Percentiles rank a stretch among this genome's conserved stretches.
Evolutionary conservation across 1,140 invertebrate species (phyloP).

Genomic region (Leptinotarsa lineolata): DNA sequence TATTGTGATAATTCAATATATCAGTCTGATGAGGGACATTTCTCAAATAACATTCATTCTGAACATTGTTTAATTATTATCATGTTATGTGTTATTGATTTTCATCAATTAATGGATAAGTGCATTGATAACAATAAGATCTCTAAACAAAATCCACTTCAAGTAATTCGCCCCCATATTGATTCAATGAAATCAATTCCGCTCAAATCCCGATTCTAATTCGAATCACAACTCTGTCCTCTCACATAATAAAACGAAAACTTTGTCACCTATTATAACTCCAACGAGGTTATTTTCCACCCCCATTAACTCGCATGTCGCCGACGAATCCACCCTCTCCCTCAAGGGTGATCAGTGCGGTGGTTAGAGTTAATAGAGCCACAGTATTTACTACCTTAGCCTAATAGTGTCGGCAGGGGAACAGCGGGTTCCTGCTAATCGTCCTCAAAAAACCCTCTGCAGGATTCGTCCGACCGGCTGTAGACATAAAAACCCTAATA

Average conservation of each 20-base stretch:
- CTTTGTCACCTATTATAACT: slow-evolving; percentile 28
- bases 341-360: slow-evolving; percentile 40
- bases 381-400: slow-evolving; percentile 40
- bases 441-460: neutral
- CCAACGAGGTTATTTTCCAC: slow-evolving; percentile 25
- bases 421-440: slow-evolving; percentile 18
- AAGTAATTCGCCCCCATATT: neutral
- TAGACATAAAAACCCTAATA: slow-evolving; percentile 37
- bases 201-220: slow-evolving; percentile 3
- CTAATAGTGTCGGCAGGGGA: slow-evolving; percentile 31
- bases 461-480: slow-evolving; percentile 20
- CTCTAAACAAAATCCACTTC: neutral
- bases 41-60: no score
- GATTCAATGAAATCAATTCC: neutral
- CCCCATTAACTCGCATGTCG: slow-evolving; percentile 16
- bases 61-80: no score
- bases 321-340: slow-evolving; percentile 23
- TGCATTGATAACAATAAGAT: no score
- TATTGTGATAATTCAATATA: no score
- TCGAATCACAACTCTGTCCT: slow-evolving; percentile 17
- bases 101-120: no score
- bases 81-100: no score
- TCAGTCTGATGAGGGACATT: no score
- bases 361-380: slow-evolving; percentile 44
- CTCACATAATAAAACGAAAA: slow-evolving; percentile 25